phyloP scores from a whole-genome alignment of 2,888 invertebrate species.

The Chorisops tibialis region DNA sequence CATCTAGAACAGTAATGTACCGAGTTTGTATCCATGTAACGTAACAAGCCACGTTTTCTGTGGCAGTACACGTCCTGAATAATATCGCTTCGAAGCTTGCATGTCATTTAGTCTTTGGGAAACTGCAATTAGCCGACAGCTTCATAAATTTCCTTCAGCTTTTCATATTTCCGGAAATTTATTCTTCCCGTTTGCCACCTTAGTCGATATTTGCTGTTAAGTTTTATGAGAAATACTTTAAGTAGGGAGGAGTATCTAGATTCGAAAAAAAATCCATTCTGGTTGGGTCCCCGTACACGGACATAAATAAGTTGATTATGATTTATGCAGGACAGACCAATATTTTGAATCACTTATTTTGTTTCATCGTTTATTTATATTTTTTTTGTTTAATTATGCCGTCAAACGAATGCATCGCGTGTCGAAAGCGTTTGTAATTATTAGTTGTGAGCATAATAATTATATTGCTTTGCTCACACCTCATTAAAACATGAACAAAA shows the following conservation, averaged over 20 bases:
- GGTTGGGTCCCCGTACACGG: neutral
- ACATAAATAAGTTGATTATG: constrained; percentile 1
- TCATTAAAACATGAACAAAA: constrained; percentile 19
- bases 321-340: neutral
- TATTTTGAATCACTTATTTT: neutral
- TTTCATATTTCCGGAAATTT: constrained; percentile 37
- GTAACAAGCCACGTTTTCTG: neutral
- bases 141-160: constrained; percentile 48
- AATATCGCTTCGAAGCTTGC: constrained; percentile 38
- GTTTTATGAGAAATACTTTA: neutral
- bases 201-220: constrained; percentile 19
- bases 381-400: neutral
- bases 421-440: constrained; percentile 17
- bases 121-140: constrained; percentile 52
- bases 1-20: no score
- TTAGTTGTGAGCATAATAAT: constrained; percentile 24
- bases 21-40: neutral
- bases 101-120: constrained; percentile 49
- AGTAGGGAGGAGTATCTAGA: no score
- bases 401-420: constrained; percentile 20
- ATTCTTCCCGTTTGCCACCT: constrained; percentile 16
- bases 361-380: neutral
- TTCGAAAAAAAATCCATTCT: no score
- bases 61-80: neutral
- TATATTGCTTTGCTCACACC: constrained; percentile 18